These are phyloP conservation scores for Trissonchulus latispiculum DNA, from an alignment of 2,888 invertebrate species.

Conservation along the genomic window DNA sequence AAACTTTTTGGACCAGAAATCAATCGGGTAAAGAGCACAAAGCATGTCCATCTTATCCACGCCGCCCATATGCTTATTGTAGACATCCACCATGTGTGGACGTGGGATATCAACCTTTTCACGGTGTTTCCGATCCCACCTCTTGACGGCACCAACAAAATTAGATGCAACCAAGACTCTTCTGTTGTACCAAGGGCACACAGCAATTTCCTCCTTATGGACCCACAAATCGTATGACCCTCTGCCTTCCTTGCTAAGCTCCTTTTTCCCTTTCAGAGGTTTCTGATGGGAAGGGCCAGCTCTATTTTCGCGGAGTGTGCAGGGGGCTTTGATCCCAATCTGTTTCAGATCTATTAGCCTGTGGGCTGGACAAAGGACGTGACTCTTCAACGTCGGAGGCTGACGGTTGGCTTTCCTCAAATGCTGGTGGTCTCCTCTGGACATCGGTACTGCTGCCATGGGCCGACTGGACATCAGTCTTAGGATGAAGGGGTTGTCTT, in stretches of 20 bases:
- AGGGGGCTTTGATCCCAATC: not conserved
- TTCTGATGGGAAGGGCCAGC: not conserved
- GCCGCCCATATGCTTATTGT: constrained; percentile 37
- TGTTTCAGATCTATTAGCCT: no score
- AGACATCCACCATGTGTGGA: constrained; percentile 17
- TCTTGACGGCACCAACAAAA: constrained; percentile 29
- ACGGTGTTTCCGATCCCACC: constrained; percentile 28
- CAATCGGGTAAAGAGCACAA: constrained; percentile 34
- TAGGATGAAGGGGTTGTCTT: no score
- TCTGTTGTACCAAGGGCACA: constrained; percentile 34
- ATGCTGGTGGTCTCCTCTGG: no score
- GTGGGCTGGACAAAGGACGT: no score
- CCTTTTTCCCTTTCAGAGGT: not conserved
- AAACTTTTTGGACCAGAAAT: constrained; percentile 32
- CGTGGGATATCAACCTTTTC: constrained; percentile 13
- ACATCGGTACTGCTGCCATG: no score
- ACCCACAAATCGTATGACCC: not conserved
- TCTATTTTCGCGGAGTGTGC: constrained; percentile 7
- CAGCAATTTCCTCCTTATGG: constrained; percentile 25
- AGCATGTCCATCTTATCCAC: constrained; percentile 39
- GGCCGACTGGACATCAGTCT: no score
- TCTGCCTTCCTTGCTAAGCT: not conserved
- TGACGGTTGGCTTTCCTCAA: no score
- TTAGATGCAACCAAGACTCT: constrained; percentile 35
- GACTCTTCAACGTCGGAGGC: no score